phyloP scores from a whole-genome alignment of 2,888 invertebrate genomes.

The Netelia fuscicornis region DNA sequence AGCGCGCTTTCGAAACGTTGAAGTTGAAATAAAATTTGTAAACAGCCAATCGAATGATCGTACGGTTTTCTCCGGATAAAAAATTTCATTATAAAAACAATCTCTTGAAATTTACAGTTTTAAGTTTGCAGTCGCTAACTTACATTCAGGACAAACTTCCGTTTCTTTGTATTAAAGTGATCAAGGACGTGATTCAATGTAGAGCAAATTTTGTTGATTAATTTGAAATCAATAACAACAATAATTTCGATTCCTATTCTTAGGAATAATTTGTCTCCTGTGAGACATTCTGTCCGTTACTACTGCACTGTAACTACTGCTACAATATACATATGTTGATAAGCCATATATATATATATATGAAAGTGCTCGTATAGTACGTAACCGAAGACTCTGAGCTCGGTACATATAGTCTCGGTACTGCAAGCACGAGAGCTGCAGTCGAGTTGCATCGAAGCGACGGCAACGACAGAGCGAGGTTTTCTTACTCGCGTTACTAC shows the following conservation, averaged over 20 bases:
- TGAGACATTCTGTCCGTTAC: background rate
- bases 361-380: background rate
- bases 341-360: background rate
- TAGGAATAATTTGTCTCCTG: background rate
- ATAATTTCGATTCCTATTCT: background rate
- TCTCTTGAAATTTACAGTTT: no score
- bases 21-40: no score
- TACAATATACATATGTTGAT: background rate
- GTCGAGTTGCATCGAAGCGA: conserved; percentile 57
- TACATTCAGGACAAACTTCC: no score
- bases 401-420: background rate
- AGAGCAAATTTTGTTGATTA: background rate
- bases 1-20: no score
- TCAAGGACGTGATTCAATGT: no score
- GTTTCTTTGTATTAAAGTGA: no score
- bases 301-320: background rate
- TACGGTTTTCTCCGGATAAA: no score
- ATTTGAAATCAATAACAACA: background rate
- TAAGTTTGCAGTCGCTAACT: no score
- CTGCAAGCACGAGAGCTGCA: conserved; percentile 40
- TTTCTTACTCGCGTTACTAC: conserved; percentile 50
- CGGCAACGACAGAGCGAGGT: conserved; percentile 41
- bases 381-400: conserved; percentile 3
- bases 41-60: no score
- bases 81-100: no score